These are phyloP conservation scores for Clarias laeviceps DNA, from an alignment of 2,797 vertebrate genomes.

Conservation along the genomic window DNA sequence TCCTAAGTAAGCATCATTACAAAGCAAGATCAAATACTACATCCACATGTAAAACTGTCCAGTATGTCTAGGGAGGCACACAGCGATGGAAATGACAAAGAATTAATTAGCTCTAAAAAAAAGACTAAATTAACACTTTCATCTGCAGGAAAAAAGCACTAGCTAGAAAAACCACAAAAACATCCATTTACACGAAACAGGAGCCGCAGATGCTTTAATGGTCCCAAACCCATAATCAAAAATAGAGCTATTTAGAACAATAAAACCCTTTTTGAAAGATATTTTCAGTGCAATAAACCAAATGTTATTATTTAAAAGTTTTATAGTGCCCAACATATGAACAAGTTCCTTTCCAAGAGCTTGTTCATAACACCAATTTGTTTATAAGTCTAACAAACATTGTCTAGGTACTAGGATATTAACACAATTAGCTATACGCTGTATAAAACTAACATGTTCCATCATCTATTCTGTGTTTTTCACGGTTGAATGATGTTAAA, in stretches of 20 bases:
- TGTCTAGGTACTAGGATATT: no score
- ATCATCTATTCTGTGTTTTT: no score
- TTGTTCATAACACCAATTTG: no score
- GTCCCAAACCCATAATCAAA: neutral
- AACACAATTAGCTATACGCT: no score
- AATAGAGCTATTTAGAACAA: neutral
- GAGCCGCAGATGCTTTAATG: neutral
- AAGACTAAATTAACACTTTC: conserved; percentile 24
- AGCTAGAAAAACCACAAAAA: conserved; percentile 17
- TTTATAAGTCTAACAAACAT: no score
- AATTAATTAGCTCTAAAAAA: conserved; percentile 40
- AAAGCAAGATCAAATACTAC: conserved; percentile 35
- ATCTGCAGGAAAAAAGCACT: conserved; percentile 23
- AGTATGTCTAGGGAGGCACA: neutral
- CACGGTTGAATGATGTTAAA: no score
- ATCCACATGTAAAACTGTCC: conserved; percentile 17
- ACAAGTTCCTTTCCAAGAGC: no score
- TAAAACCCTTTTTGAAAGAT: neutral
- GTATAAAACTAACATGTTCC: no score
- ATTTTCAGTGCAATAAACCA: neutral
- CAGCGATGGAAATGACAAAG: conserved; percentile 15
- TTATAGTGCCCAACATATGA: no score
- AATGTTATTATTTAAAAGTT: neutral
- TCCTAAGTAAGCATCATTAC: neutral
- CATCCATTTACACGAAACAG: conserved; percentile 8